Percentiles rank a stretch among this genome's conserved stretches.
These are phyloP conservation scores for Beris morrisii DNA, from an alignment of 2,888 invertebrate species.

Conservation along the genomic window DNA sequence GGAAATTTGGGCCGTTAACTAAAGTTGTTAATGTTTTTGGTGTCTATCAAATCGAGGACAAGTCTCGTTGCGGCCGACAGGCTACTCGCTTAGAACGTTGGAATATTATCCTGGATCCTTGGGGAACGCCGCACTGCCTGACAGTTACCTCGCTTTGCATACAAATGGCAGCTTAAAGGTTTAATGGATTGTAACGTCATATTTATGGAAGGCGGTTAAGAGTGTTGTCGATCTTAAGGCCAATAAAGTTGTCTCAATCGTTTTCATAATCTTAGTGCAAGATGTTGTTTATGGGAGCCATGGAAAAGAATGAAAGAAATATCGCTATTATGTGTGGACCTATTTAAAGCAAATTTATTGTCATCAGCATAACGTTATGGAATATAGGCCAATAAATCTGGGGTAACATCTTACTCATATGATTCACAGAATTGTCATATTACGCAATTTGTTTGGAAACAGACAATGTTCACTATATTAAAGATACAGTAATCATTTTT, in stretches of 20 bases:
- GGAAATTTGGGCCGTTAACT: conserved; percentile 32
- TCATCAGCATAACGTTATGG: too few species aligned
- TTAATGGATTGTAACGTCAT: conserved; percentile 39
- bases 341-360: too few species aligned
- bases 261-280: conserved; percentile 22
- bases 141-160: conserved; percentile 37
- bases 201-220: conserved; percentile 36
- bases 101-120: not conserved
- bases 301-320: not conserved
- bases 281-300: conserved; percentile 18
- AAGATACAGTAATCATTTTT: too few species aligned
- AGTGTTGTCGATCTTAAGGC: conserved; percentile 27
- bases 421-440: too few species aligned
- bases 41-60: conserved; percentile 19
- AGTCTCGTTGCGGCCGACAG: conserved; percentile 6
- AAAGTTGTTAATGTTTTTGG: conserved; percentile 36
- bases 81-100: not conserved
- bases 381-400: too few species aligned
- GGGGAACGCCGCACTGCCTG: conserved; percentile 15
- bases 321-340: conserved; percentile 11
- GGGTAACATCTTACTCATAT: too few species aligned
- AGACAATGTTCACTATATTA: too few species aligned
- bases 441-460: too few species aligned
- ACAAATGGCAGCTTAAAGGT: conserved; percentile 38
- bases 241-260: conserved; percentile 37